phyloP scores from a whole-genome alignment of 2,113 vertebrate species.

The Cheirogaleus medius region DNA sequence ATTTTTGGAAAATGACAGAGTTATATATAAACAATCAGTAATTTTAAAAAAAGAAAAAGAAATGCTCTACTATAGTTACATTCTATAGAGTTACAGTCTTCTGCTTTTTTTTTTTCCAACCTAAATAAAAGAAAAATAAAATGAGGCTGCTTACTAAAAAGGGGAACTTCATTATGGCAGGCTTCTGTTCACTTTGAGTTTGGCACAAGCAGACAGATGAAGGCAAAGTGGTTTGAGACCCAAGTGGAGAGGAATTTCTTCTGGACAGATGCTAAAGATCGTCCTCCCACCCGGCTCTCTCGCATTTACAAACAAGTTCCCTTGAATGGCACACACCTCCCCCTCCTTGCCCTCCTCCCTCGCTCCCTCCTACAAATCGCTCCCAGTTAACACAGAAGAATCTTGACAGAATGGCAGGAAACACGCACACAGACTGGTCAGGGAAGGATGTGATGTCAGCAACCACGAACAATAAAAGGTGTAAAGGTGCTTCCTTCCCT shows the following conservation, averaged over 20 bases:
- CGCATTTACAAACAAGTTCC: slow-evolving; percentile 45
- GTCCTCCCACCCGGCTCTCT: neutral
- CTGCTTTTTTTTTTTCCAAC: slow-evolving; percentile 75
- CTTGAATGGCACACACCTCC: slow-evolving; percentile 25
- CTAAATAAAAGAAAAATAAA: slow-evolving; percentile 79
- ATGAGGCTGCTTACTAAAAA: slow-evolving; percentile 86
- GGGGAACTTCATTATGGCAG: slow-evolving; percentile 86
- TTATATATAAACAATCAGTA: slow-evolving; percentile 75
- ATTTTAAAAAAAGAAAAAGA: slow-evolving; percentile 62
- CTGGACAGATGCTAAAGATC: slow-evolving; percentile 74
- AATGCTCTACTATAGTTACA: slow-evolving; percentile 62
- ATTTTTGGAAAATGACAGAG: slow-evolving; percentile 76
- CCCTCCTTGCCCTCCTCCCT: neutral
- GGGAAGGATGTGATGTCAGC: slow-evolving; percentile 98
- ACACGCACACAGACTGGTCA: slow-evolving; percentile 89
- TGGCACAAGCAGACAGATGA: slow-evolving; percentile 80
- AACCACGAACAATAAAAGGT: slow-evolving; percentile 98
- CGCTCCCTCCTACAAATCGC: slow-evolving; percentile 67
- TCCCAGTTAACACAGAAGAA: slow-evolving; percentile 83
- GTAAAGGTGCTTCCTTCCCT: slow-evolving; percentile 99
- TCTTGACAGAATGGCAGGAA: slow-evolving; percentile 94
- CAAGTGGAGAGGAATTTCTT: slow-evolving; percentile 68
- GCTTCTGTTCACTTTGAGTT: slow-evolving; percentile 83
- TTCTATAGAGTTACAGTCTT: slow-evolving; percentile 64
- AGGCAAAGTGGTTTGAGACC: slow-evolving; percentile 80